phyloP scores from a whole-genome alignment of 2,113 vertebrate species.

The Trichomycterus rosablanca region DNA sequence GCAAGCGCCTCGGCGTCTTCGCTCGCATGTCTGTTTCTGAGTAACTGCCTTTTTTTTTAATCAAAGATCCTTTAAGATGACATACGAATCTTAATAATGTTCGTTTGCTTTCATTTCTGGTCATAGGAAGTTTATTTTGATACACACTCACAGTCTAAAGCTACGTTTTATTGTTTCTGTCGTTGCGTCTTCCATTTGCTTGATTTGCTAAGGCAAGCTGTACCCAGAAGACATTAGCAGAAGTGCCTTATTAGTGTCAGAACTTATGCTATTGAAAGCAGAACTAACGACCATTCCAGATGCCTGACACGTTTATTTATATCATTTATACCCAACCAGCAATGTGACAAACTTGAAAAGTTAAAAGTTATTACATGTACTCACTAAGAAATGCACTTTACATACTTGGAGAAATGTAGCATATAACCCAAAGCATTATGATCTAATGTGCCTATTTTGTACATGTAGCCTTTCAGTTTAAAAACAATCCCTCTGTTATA shows the following conservation, averaged over 20 bases:
- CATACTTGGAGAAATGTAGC: constrained; percentile 67
- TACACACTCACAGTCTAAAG: constrained; percentile 43
- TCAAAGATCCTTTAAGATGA: constrained; percentile 21
- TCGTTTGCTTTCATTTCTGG: constrained; percentile 44
- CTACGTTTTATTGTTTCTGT: constrained; percentile 40
- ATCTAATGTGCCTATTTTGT: constrained; percentile 47
- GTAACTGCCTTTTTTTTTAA: constrained; percentile 45
- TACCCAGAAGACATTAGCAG: constrained; percentile 28
- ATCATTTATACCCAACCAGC: constrained; percentile 52
- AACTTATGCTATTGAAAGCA: constrained; percentile 14
- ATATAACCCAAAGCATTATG: constrained; percentile 73
- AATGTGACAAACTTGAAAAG: constrained; percentile 59
- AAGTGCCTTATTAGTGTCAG: constrained; percentile 48
- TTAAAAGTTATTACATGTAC: constrained; percentile 50
- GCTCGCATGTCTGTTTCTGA: constrained; percentile 82
- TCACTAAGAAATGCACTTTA: constrained; percentile 76
- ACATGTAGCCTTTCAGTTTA: constrained; percentile 19
- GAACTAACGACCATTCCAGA: constrained; percentile 23
- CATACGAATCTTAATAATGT: constrained; percentile 54
- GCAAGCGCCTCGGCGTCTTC: constrained; percentile 78
- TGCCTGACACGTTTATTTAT: constrained; percentile 9
- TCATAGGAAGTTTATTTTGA: constrained; percentile 24
- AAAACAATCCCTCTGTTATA: constrained; percentile 14
- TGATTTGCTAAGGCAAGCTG: constrained; percentile 51
- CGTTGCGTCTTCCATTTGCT: constrained; percentile 50